Evolutionary conservation across 2,888 invertebrate genomes (phyloP), one percentile per base, ranked within the genome.

Genomic region (Caenorhabditis japonica): DNA sequence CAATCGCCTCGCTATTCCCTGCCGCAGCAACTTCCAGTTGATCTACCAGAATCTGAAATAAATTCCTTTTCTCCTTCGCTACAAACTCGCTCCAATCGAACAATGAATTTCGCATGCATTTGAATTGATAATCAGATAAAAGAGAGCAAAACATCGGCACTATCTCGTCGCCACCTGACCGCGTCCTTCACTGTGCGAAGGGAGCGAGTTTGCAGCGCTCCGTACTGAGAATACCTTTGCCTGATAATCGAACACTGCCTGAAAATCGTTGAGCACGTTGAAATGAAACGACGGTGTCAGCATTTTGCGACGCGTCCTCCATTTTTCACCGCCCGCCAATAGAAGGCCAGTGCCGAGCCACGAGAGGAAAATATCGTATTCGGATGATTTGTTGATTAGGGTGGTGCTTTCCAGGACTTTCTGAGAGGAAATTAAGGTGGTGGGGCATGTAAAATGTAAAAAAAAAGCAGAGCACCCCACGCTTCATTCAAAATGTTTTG

Each of bases 221-320:
- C n/a, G n/a, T n/a, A n/a, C n/a, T n/a, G n/a, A n/a, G n/a, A 47
- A 47, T 13, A 78, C 79, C 51, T 75, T 75, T 17, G 76, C 64
- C 51, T 82, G 74, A 44, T 64, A 49, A 43, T 79, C 76, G 47
- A 80, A 80, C 27, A 79, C 71, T 4, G 47, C 55, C 13, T 89
- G 77, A 76, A 90, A 90, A 72, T 89, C 88, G 34, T 89, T 84
- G 46, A 90, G 84, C 43, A 90, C 89, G 60, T 88, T 88, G 83
- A 90, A 90, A 83, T 90, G 90, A 79, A 90, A 90, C 1, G 90
- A 88, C 4, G 90, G 90, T 1, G 90, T 90, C 51, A 90, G 81
- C 79, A 90, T 81, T 75, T 88, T 89, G 25, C 90, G 79, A 47
- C 89, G 81, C 1, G 71, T 73, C 34, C 87, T 85, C 90, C 90